phyloP scores from a whole-genome alignment of 37 sponge, comb jelly and placozoan genomes.

The Halichondria panicea region DNA sequence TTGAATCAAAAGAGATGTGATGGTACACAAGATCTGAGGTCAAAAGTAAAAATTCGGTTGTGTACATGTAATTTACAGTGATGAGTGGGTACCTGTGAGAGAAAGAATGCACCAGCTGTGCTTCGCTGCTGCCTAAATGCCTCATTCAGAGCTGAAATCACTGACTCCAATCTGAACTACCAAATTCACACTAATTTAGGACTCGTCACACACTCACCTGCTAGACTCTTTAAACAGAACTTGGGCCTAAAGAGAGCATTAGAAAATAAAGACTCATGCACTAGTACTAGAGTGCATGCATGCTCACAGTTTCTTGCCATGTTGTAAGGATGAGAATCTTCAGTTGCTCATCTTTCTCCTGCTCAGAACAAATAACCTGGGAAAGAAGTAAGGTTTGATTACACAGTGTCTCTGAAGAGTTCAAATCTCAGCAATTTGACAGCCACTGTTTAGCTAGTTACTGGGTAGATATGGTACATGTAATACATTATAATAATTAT shows the following conservation, averaged over 20 bases:
- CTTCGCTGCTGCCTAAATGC: slow-evolving; percentile 25
- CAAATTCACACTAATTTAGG: background rate
- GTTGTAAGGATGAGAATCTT: slow-evolving; percentile 8
- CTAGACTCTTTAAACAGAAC: slow-evolving; percentile 10
- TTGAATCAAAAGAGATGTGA: slow-evolving; percentile 50
- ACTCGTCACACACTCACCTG: slow-evolving; percentile 1
- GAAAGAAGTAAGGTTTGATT: background rate
- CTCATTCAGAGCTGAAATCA: slow-evolving; percentile 25
- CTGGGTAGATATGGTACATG: background rate
- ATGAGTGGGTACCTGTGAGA: slow-evolving; percentile 41
- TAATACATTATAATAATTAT: background rate
- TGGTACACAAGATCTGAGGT: slow-evolving; percentile 53
- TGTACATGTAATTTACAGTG: too few relatives aligned
- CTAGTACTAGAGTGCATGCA: background rate
- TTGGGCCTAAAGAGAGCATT: background rate
- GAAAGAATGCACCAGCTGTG: slow-evolving; percentile 14
- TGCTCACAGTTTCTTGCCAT: slow-evolving; percentile 39
- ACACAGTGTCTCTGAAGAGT: too few relatives aligned
- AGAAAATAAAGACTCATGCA: background rate
- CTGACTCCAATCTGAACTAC: slow-evolving; percentile 14
- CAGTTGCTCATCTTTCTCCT: slow-evolving; percentile 16
- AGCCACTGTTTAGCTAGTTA: background rate
- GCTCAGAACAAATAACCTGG: slow-evolving; percentile 12
- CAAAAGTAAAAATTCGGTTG: too few relatives aligned
- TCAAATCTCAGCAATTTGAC: too few relatives aligned